phyloP scores from a whole-genome alignment of 23 tunicate genomes.

The Halocynthia aurantium region DNA sequence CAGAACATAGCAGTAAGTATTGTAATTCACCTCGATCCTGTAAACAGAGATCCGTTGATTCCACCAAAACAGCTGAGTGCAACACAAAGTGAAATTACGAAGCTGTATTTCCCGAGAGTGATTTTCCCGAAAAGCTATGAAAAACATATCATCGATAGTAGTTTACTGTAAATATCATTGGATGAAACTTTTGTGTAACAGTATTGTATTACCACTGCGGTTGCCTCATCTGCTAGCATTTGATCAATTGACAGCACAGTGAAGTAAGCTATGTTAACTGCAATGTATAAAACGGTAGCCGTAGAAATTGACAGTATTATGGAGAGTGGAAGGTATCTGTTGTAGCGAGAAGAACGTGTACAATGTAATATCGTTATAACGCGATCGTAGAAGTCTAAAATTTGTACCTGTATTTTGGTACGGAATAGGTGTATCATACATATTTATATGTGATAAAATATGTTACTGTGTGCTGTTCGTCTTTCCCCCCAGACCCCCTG shows the following conservation, averaged over 20 bases:
- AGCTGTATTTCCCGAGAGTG: conserved; percentile 26
- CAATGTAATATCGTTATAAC: no score
- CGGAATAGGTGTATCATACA: no score
- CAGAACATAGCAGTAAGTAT: not conserved
- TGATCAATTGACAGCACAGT: conserved; percentile 31
- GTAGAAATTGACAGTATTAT: conserved; percentile 20
- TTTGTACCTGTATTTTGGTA: no score
- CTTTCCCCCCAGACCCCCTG: no score
- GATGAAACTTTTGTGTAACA: no score
- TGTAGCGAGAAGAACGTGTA: not conserved
- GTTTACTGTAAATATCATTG: not conserved
- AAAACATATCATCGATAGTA: not conserved
- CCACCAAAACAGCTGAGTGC: conserved; percentile 53
- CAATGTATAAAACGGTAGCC: conserved; percentile 25
- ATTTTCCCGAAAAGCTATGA: conserved; percentile 25
- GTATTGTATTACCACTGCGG: conserved; percentile 30
- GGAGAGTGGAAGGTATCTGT: conserved; percentile 53
- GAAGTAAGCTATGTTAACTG: conserved; percentile 48
- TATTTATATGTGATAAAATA: no score
- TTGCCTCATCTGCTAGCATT: conserved; percentile 19
- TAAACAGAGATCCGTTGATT: conserved; percentile 50
- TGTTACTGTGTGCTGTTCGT: no score
- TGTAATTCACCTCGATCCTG: conserved; percentile 20
- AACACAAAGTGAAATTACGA: conserved; percentile 27
- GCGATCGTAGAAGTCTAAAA: no score